Evolutionary conservation across 2,113 vertebrate genomes (phyloP).

Genomic region (Anseranas semipalmata): DNA sequence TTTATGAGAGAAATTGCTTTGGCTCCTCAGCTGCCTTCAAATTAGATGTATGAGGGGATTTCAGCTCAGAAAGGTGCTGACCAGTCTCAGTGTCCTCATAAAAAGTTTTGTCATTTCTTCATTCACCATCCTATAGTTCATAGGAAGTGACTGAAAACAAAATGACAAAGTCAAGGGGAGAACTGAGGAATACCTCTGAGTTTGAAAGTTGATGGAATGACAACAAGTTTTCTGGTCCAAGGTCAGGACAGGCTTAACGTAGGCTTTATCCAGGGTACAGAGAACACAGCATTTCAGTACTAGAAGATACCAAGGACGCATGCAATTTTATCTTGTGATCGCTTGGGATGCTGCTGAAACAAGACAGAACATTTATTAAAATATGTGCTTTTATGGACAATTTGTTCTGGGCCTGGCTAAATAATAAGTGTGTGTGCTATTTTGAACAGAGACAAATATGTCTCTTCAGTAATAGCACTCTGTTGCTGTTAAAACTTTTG

Average conservation of each 20-base stretch:
- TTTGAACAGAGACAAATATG: background rate
- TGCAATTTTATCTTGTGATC: background rate
- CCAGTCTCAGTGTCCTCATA: background rate
- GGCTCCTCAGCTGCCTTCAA: background rate
- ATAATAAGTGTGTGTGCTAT: background rate
- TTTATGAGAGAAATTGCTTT: constrained; percentile 25
- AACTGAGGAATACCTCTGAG: background rate
- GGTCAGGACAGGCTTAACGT: background rate
- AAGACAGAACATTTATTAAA: background rate
- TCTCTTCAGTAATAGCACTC: background rate
- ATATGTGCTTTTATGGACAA: background rate
- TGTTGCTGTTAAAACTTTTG: background rate
- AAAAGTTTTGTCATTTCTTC: constrained; percentile 11
- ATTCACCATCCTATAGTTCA: background rate
- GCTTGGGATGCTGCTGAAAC: background rate
- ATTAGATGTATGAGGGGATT: background rate
- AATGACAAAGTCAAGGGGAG: background rate
- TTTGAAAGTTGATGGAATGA: background rate
- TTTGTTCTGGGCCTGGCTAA: background rate
- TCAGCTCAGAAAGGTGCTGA: constrained; percentile 2
- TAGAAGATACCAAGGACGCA: background rate
- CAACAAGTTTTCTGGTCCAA: background rate
- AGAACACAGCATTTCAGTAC: background rate
- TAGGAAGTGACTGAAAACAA: background rate
- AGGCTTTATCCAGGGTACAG: background rate